Evolutionary conservation across 2,797 vertebrate species (phyloP), one percentile per base, ranked within the genome.

Genomic region (Epinephelus coioides): DNA sequence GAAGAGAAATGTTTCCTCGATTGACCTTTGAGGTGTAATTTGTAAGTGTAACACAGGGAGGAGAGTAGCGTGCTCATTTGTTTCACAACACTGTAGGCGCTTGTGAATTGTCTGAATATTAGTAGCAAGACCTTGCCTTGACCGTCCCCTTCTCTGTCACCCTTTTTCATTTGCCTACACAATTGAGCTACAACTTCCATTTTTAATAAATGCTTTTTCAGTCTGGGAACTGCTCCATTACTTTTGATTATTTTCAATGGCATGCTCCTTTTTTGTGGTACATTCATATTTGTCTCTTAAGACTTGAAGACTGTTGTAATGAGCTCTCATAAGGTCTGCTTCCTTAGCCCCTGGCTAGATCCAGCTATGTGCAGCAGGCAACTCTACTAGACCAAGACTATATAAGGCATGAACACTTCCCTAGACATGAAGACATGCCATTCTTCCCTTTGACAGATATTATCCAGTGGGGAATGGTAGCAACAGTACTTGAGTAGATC

Each of bases 391-490:
- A 91, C 91, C 88, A 82, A 83, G 90, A 89, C 94, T 93, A 94
- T 94, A 95, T 94, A 94, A 95, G 94, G 94, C 91, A 90, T 91
- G 91, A 92, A 91, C 89, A 90, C 91, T 91, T 91, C 87, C 84
- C 86, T 44, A 88, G 89, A 91, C 89, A 92, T 92, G 87, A 93
- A 94, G 92, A 94, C 90, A 89, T 92, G 92, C 92, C 90, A 93
- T 94, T 94, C 93, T 94, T 94, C 86, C 90, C 79, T 93, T 92
- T 92, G 91, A 93, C 92, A 92, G 91, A 91, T 92, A 88, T 84
- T 89, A 91, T 93, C 88, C 92, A 84, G 89, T 21, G 69, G 73
- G 86, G 85, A 89, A 90, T 82, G 81, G 83, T 86, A 76, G 85
- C 82, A 67, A 65, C 82, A 80, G 54, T 53, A 60, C 78, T 87